A percentile compares a stretch with the other conserved stretches of the same genome.
phyloP scores from a whole-genome alignment of 2,888 invertebrate species.

The Calameuta pallipes region DNA sequence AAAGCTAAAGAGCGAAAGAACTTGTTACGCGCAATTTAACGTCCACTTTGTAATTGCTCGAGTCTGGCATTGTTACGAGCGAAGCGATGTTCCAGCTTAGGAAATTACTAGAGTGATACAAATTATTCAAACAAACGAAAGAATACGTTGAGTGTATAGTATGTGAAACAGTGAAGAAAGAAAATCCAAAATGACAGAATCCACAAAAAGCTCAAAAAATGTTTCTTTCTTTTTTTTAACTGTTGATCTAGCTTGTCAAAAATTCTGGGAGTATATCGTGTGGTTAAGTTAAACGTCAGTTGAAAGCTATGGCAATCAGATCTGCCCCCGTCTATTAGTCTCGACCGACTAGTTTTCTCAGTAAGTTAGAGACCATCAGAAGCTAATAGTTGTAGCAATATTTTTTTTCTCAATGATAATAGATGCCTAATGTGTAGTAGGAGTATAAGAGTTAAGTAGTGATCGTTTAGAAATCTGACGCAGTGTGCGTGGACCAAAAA shows the following conservation, averaged over 20 bases:
- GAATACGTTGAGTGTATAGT: background rate
- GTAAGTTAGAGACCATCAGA: background rate
- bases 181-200: too few species aligned
- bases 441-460: background rate
- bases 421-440: background rate
- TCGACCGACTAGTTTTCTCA: background rate
- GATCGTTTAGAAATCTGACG: background rate
- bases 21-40: background rate
- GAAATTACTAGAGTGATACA: background rate
- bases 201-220: background rate
- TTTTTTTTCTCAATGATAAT: background rate
- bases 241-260: background rate
- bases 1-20: background rate
- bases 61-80: background rate
- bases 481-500: background rate
- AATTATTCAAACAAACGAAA: background rate
- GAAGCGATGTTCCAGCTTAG: background rate
- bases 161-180: background rate
- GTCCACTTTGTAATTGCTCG: background rate
- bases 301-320: background rate
- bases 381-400: background rate
- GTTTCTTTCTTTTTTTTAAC: background rate
- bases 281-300: background rate
- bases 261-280: background rate
- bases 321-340: background rate